Evolutionary conservation across 2,888 invertebrate species (phyloP), one percentile per base, ranked within the genome.

Genomic region (Dicroscelio sp.): DNA sequence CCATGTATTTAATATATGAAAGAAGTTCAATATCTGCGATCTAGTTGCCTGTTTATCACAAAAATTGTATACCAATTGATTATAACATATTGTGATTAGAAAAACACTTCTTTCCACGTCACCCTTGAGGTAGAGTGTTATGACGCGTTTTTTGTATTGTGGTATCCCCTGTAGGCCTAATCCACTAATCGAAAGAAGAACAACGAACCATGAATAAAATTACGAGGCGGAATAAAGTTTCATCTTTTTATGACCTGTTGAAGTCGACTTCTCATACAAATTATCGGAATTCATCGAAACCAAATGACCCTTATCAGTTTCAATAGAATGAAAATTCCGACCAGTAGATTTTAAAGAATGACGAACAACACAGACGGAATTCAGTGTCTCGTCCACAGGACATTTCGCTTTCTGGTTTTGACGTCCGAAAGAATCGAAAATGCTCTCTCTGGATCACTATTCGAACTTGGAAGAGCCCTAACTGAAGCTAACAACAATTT

Each of bases 401-500:
- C 4, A 48, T 83, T 83, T 10, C 82, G 27, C 25, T 83, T 73
- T 31, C 63, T 83, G 1, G 58, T 60, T 38, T 55, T 83, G 14
- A 83, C 33, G 48, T 83, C 82, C 1, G 71, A 43, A 25, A 83
- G 60, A 60, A 60, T 83, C 0, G 71, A 71, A 48, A 83, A 83
- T 4, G 31, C 60, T 43, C 82, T 83, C 20, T 71, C 82, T 8
- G 82, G 27, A 8, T 83, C 71, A 23, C 43, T 48, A 23, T 83
- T 83, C 4, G 76, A 85, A 33, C 76, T 48, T 0, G 84, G 76
- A 67, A 85, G 84, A 65, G 75, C 52, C 43, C 84, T 48, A 55
- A 85, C 48, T 38, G 58, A 14, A 17, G 30, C 23, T 8, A 85
- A 17, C 6, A 85, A 52, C 0, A 8, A 30, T 67, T 35, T 52